Base-by-base conservation (phyloP, 2,113 vertebrate genomes). In the Synodontis membranacea region DNA sequence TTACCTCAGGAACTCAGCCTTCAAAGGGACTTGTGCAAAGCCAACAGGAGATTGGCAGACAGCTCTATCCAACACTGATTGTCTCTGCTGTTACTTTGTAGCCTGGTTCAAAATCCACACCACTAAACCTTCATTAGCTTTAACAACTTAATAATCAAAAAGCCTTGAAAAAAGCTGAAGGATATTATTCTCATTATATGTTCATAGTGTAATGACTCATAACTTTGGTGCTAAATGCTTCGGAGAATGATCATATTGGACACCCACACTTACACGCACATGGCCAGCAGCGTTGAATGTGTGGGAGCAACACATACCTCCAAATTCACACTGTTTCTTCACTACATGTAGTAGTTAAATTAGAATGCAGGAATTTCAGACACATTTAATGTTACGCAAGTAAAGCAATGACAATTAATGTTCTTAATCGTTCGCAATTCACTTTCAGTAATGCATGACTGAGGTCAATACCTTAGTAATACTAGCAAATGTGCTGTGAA, bases 321-420 rank as follows among this genome's bases (percentile, higher is more conserved):
- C 84, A 75, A 70, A 60, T 28, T 79, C 42, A 44, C 17, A 19
- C 64, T 84, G 66, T 58, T 62, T 28, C 54, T 50, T 31, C 25
- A 39, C 37, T 25, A 82, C 60, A 85, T 60, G 82, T 52, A 58
- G 68, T 86, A 62, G 52, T 84, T 48, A 54, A 86, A 50, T 88
- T 68, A 86, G 34, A 88, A 74, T 60, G 78, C 23, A 86, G 62
- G 66, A 8, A 81, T 86, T 89, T 86, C 34, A 84, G n/a, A 79
- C 52, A 68, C 25, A 42, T 34, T n/a, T 39, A 64, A 48, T 25
- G 54, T 58, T 64, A 74, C 58, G n/a, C 52, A 88, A 84, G 82
- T 72, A 81, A 84, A 31, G 56, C 82, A 75, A 31, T 81, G 78
- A 60, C 85, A 81, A 80, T 86, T 84, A 84, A 46, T 66, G 46